phyloP scores from a whole-genome alignment of 2,113 vertebrate genomes.

The Phodopus roborovskii region DNA sequence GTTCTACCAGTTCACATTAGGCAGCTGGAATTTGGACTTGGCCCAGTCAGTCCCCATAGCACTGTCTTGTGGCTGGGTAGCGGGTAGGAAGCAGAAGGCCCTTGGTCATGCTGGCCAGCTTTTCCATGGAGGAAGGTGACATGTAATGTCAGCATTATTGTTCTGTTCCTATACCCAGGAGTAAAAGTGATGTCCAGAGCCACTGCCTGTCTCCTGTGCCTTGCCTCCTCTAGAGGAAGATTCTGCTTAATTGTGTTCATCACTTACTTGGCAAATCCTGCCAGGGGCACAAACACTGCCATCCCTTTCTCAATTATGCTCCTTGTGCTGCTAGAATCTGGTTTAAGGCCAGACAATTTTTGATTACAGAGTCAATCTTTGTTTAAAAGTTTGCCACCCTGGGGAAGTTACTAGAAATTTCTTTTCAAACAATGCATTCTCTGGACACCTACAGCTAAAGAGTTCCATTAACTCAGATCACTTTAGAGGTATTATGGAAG shows the following conservation, averaged over 20 bases:
- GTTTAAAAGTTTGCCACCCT: conserved; percentile 77
- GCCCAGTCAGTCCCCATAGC: too few species aligned
- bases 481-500: not conserved
- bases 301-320: conserved; percentile 73
- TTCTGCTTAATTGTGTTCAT: conserved; percentile 74
- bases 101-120: not conserved
- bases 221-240: not conserved
- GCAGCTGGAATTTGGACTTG: not conserved
- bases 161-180: not conserved
- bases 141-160: too few species aligned
- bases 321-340: conserved; percentile 69
- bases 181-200: not conserved
- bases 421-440: conserved; percentile 63
- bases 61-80: accelerated
- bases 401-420: conserved; percentile 68
- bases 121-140: accelerated
- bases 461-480: conserved; percentile 57
- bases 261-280: conserved; percentile 75
- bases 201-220: not conserved
- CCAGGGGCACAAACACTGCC: conserved; percentile 78
- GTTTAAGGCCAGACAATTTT: conserved; percentile 77
- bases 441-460: conserved; percentile 66
- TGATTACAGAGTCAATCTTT: conserved; percentile 75
- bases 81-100: not conserved
- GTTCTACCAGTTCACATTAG: accelerated